A percentile compares a stretch with the other conserved stretches of the same genome.
phyloP scores from a whole-genome alignment of 2,797 vertebrate genomes.

The Scleropages formosus region DNA sequence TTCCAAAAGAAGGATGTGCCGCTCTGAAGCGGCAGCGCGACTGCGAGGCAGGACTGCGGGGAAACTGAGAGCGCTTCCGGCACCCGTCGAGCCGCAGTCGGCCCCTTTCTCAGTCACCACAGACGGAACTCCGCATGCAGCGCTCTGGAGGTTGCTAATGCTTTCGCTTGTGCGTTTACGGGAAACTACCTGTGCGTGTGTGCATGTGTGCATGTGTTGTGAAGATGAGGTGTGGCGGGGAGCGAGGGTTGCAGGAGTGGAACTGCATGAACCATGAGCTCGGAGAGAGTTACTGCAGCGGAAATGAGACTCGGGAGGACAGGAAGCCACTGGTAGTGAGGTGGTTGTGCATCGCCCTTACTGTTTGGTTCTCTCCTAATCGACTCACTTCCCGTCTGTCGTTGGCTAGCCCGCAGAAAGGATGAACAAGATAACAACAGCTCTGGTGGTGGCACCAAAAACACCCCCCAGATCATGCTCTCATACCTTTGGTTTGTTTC shows the following conservation, averaged over 20 bases:
- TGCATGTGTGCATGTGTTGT: conserved; percentile 32
- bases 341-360: conserved; percentile 42
- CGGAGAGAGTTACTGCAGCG: conserved; percentile 5
- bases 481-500: neutral
- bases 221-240: neutral
- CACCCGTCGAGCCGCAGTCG: neutral
- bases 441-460: conserved; percentile 29
- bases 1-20: too few relatives aligned
- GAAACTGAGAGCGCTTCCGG: conserved; percentile 18
- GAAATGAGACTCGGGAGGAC: conserved; percentile 33
- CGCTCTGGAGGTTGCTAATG: conserved; percentile 9
- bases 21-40: neutral
- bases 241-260: conserved; percentile 1
- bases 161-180: conserved; percentile 38
- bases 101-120: neutral
- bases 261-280: conserved; percentile 24
- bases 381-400: conserved; percentile 51
- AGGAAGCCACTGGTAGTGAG: conserved; percentile 43
- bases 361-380: conserved; percentile 54
- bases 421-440: conserved; percentile 18
- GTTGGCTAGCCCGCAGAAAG: conserved; percentile 45
- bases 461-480: neutral
- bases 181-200: conserved; percentile 40
- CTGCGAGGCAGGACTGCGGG: neutral
- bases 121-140: conserved; percentile 6